phyloP scores from a whole-genome alignment of 2,888 invertebrate genomes.

The Trissoscelio sp. region DNA sequence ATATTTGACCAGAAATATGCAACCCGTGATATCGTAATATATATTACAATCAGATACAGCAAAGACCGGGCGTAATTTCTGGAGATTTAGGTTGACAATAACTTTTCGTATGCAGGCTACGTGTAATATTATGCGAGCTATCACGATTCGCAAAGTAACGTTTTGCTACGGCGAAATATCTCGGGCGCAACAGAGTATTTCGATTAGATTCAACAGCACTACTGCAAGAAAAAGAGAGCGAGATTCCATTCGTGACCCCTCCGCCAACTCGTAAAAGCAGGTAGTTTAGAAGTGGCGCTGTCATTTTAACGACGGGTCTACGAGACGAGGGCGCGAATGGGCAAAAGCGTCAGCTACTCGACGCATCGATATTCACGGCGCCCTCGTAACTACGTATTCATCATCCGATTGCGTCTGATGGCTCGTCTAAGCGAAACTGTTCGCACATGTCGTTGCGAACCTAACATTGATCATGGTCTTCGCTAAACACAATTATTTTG shows the following conservation, averaged over 20 bases:
- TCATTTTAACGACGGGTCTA: constrained; percentile 60
- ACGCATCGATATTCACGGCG: constrained; percentile 60
- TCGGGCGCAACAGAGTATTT: constrained; percentile 44
- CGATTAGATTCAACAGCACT: constrained; percentile 55
- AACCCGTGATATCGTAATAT: constrained; percentile 47
- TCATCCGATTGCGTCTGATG: constrained; percentile 55
- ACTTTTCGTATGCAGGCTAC: constrained; percentile 60
- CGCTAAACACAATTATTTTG: constrained; percentile 56
- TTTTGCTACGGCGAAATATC: constrained; percentile 50
- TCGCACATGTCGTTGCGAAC: constrained; percentile 42
- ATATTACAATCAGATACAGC: constrained; percentile 61
- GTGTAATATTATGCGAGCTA: constrained; percentile 65
- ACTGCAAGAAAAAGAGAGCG: background rate
- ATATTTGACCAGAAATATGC: constrained; percentile 56
- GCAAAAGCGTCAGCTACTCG: constrained; percentile 38
- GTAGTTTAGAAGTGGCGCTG: constrained; percentile 50
- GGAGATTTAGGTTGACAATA: constrained; percentile 68
- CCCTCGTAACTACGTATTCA: constrained; percentile 59
- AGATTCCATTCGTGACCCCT: constrained; percentile 46
- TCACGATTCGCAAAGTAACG: constrained; percentile 55
- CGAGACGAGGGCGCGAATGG: constrained; percentile 52
- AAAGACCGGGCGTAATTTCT: constrained; percentile 58
- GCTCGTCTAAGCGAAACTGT: constrained; percentile 50
- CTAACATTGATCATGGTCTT: constrained; percentile 51
- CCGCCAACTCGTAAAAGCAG: constrained; percentile 55